phyloP scores from a whole-genome alignment of 2,888 invertebrate genomes.

The Apomyelois bistriatella region DNA sequence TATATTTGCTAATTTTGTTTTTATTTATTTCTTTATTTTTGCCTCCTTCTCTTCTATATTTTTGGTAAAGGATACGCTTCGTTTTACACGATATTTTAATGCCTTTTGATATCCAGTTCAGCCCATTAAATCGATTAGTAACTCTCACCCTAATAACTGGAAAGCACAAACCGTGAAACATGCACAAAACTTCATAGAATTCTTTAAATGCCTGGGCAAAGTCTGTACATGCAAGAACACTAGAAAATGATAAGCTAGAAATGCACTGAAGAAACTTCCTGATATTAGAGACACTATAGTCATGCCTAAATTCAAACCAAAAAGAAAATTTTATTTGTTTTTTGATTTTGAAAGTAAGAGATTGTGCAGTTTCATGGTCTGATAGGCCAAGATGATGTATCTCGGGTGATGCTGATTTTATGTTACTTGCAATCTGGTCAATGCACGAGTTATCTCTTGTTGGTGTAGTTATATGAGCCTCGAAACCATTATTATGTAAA shows the following conservation, averaged over 20 bases:
- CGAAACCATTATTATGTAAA: constrained; percentile 3
- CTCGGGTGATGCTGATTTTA: background rate
- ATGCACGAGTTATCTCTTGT: constrained; percentile 11
- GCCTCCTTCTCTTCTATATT: too few relatives aligned
- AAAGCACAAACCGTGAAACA: constrained; percentile 16
- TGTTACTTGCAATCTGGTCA: constrained; percentile 14
- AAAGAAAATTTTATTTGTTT: constrained; percentile 3
- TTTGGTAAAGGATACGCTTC: too few relatives aligned
- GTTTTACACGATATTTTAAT: too few relatives aligned
- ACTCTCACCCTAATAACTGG: constrained; percentile 11
- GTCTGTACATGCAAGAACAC: background rate
- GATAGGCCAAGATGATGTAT: constrained; percentile 2
- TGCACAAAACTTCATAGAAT: constrained; percentile 1
- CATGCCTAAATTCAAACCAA: constrained; percentile 15
- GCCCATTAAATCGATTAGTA: background rate
- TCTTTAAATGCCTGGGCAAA: background rate
- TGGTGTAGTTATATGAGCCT: constrained; percentile 4
- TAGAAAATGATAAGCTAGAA: constrained; percentile 14
- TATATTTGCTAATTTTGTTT: too few relatives aligned
- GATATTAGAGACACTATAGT: constrained; percentile 14
- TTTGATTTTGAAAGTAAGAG: background rate
- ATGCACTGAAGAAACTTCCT: constrained; percentile 12
- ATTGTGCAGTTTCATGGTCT: constrained; percentile 13
- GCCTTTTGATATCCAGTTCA: too few relatives aligned
- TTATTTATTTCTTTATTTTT: too few relatives aligned